Conservation (phyloP, 2,888 invertebrate genomes). For the Agrotis exclamationis region DNA sequence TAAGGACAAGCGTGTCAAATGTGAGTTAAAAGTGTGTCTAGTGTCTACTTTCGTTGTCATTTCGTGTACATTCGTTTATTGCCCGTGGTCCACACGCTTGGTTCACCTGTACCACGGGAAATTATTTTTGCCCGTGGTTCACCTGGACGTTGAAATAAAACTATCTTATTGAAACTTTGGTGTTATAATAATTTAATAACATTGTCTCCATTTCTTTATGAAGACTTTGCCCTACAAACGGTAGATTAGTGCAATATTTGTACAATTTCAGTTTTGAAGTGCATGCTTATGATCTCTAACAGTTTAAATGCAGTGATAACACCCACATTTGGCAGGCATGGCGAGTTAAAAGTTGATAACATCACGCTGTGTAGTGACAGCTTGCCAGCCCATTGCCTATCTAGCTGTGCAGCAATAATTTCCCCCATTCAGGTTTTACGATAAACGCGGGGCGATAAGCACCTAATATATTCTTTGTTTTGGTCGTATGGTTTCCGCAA, state of each 20-base stretch:
- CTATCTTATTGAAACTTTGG: not conserved
- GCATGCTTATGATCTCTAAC: conserved; percentile 41
- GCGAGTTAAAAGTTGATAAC: conserved; percentile 52
- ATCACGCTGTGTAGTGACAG: conserved; percentile 51
- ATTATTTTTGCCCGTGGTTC: too few relatives aligned
- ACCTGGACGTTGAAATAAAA: not conserved
- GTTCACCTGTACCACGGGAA: too few relatives aligned
- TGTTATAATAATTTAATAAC: not conserved
- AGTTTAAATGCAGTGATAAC: conserved; percentile 31
- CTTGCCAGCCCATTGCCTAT: conserved; percentile 54
- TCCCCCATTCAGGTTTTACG: conserved; percentile 51
- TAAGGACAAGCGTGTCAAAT: conserved; percentile 3
- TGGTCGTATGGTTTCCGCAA: conserved; percentile 48
- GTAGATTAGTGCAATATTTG: not conserved
- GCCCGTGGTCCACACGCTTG: too few relatives aligned
- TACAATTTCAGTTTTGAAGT: conserved; percentile 2
- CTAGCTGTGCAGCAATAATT: conserved; percentile 54
- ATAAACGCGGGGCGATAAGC: conserved; percentile 48
- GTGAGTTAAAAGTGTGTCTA: not conserved
- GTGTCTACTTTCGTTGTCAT: too few relatives aligned
- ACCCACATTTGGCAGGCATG: conserved; percentile 52
- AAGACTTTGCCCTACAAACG: not conserved
- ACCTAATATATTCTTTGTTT: conserved; percentile 57
- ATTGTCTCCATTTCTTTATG: not conserved
- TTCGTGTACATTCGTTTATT: too few relatives aligned